Conservation (phyloP, 2,113 vertebrate species). For the Sinocyclocheilus maitianheensis region DNA sequence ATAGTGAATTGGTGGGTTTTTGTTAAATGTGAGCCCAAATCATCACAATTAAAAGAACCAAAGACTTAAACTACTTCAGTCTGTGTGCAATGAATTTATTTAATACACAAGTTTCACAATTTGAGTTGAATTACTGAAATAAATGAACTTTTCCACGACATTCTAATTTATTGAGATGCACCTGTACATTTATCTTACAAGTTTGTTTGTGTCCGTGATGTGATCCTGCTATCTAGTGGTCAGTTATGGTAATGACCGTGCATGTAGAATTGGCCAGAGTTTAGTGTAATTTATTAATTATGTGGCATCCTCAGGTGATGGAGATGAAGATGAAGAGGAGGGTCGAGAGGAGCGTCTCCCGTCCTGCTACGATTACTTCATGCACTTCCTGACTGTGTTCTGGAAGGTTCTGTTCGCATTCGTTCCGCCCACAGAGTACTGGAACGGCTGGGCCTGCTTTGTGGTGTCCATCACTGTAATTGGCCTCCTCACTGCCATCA, state of each 20-base stretch:
- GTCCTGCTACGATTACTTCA: conserved; percentile 89
- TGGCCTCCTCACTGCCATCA: conserved; percentile 87
- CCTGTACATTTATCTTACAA: no score
- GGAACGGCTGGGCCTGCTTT: conserved; percentile 94
- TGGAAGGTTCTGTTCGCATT: conserved; percentile 94
- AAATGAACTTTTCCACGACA: no score
- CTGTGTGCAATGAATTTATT: no score
- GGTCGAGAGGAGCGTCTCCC: conserved; percentile 83
- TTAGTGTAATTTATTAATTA: not conserved
- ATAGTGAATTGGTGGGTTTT: no score
- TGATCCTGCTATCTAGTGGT: conserved; percentile 30
- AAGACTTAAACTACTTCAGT: no score
- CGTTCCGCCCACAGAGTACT: conserved; percentile 89
- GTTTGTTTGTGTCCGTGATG: not conserved
- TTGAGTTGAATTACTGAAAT: no score
- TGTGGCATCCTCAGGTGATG: conserved; percentile 71
- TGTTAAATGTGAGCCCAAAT: no score
- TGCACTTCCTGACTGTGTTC: conserved; percentile 94
- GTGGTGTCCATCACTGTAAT: conserved; percentile 84
- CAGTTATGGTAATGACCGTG: not conserved
- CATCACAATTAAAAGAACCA: no score
- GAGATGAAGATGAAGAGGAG: conserved; percentile 80
- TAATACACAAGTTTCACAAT: no score
- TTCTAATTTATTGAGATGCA: no score
- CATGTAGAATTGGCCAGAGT: not conserved